phyloP scores from a whole-genome alignment of 2,888 invertebrate species.

The Apamea monoglypha region DNA sequence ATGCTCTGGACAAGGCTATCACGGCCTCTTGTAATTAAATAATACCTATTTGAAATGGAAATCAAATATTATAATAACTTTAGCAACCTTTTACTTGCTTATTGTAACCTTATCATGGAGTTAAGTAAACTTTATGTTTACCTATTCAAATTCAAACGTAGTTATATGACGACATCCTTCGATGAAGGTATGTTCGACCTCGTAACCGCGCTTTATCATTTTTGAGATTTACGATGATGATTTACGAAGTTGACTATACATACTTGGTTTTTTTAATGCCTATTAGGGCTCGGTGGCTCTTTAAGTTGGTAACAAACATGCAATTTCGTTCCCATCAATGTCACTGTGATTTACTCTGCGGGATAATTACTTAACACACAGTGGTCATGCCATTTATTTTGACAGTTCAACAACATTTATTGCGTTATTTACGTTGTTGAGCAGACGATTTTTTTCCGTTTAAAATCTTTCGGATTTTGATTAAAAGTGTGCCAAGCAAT shows the following conservation, averaged over 20 bases:
- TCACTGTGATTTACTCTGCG: background rate
- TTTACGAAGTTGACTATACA: too few species aligned
- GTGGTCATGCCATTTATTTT: too few species aligned
- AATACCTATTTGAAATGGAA: conserved; percentile 9
- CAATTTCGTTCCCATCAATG: too few species aligned
- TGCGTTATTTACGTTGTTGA: too few species aligned
- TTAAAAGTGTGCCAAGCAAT: too few species aligned
- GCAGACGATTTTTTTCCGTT: too few species aligned
- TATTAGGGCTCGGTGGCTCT: background rate
- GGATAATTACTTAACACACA: too few species aligned
- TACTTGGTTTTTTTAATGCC: background rate
- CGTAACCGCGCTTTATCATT: too few species aligned
- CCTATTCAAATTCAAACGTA: background rate
- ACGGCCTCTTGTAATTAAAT: conserved; percentile 21
- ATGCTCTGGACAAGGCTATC: conserved; percentile 31
- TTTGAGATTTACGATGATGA: too few species aligned
- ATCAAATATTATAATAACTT: conserved; percentile 12
- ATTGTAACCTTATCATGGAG: conserved; percentile 20
- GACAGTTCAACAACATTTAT: too few species aligned
- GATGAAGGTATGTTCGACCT: background rate
- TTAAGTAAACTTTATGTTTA: background rate
- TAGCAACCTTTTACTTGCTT: conserved; percentile 7
- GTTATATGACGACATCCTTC: background rate
- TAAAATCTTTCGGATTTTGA: too few species aligned
- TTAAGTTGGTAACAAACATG: background rate